Evolutionary conservation across 2,113 vertebrate genomes (phyloP).

Genomic region (Tachycineta bicolor): DNA sequence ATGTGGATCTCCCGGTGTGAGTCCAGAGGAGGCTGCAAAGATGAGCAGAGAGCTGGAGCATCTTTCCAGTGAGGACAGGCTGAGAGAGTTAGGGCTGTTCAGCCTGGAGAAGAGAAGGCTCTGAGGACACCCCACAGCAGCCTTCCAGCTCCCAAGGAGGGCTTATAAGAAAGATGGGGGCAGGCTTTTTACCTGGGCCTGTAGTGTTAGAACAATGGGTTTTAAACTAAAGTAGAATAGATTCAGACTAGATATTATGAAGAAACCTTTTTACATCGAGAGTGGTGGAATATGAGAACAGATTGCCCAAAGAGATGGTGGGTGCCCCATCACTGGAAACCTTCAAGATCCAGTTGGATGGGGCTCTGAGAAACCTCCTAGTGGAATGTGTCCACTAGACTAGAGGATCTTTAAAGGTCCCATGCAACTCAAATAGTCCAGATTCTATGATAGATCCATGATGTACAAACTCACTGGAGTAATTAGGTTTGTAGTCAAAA

Average conservation of each 20-base stretch:
- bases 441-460: not conserved
- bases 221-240: not conserved
- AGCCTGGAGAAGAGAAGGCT: not conserved
- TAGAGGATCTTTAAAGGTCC: not conserved
- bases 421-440: not conserved
- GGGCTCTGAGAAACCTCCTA: not conserved
- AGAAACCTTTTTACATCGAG: not conserved
- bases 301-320: not conserved
- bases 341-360: accelerated
- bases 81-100: not conserved
- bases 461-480: not conserved
- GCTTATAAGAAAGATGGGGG: not conserved
- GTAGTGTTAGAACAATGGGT: not conserved
- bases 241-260: not conserved
- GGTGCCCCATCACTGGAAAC: not conserved
- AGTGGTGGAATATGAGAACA: not conserved
- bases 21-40: not conserved
- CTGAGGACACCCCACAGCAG: accelerated
- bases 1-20: accelerated
- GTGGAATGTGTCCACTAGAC: not conserved
- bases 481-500: not conserved
- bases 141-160: not conserved
- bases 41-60: not conserved
- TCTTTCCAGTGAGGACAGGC: not conserved
- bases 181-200: not conserved